Conservation (phyloP, 2,888 invertebrate genomes). For the Gastracanthus pulcherrimus region DNA sequence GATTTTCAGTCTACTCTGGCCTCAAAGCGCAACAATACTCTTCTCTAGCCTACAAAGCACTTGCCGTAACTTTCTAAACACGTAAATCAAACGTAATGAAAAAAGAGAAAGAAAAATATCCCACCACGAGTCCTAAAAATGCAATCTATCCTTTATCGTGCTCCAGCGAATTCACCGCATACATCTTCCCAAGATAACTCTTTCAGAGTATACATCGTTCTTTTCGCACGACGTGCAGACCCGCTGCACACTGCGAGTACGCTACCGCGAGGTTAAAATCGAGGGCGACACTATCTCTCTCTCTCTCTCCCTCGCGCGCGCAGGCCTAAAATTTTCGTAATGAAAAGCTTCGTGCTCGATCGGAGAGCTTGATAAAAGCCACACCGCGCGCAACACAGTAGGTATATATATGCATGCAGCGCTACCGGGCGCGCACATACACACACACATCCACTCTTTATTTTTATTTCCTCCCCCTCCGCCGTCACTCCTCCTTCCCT, state of each 20-base stretch:
- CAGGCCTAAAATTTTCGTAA: slow-evolving; percentile 46
- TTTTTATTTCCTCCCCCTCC: slow-evolving; percentile 6
- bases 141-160: not conserved
- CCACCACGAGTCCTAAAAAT: not conserved
- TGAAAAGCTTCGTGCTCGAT: slow-evolving; percentile 48
- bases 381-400: not conserved
- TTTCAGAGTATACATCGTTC: not conserved
- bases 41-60: too few relatives aligned
- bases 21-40: too few relatives aligned
- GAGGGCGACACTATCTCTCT: not conserved
- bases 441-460: not conserved
- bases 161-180: not conserved
- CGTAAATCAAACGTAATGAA: too few relatives aligned
- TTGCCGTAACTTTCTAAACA: too few relatives aligned
- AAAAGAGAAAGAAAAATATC: too few relatives aligned
- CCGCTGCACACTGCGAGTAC: too few relatives aligned
- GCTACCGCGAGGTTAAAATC: not conserved
- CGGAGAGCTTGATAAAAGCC: slow-evolving; percentile 31
- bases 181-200: not conserved
- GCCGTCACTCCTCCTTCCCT: not conserved
- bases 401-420: not conserved
- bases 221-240: not conserved
- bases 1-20: too few relatives aligned
- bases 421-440: not conserved
- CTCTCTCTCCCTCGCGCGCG: not conserved